Conservation (phyloP, 2,888 invertebrate genomes). For the Gastracanthus pulcherrimus region DNA sequence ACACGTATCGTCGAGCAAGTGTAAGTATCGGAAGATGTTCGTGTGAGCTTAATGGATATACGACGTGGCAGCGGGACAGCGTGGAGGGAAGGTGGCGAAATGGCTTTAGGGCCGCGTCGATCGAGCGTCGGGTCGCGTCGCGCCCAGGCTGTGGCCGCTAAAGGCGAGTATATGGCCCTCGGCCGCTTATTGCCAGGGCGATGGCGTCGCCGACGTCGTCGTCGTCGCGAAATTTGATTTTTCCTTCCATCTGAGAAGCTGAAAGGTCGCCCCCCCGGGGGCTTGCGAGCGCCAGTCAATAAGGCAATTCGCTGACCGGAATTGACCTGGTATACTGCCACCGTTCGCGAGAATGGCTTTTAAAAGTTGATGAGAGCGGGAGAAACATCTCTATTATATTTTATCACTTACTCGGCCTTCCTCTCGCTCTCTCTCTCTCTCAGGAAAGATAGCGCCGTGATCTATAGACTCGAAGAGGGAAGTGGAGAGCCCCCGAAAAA, state of each 20-base stretch:
- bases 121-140: constrained; percentile 21
- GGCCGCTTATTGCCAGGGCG: constrained; percentile 49
- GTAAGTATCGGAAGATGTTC: constrained; percentile 43
- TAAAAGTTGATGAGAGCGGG: constrained; percentile 40
- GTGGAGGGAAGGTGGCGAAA: constrained; percentile 14
- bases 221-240: constrained; percentile 72
- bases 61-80: too few species aligned
- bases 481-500: neutral
- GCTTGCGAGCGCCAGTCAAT: constrained; percentile 72
- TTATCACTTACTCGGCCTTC: constrained; percentile 42
- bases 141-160: neutral
- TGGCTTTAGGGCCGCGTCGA: constrained; percentile 41
- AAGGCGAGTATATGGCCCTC: constrained; percentile 31
- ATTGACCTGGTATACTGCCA: constrained; percentile 70
- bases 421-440: too few species aligned
- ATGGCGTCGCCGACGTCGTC: constrained; percentile 21
- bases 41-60: constrained; percentile 30
- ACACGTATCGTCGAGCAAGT: neutral
- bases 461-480: constrained; percentile 28
- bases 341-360: constrained; percentile 28
- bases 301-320: constrained; percentile 76
- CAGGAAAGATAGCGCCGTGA: constrained; percentile 33
- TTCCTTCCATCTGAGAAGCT: constrained; percentile 75
- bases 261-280: constrained; percentile 65
- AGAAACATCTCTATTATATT: constrained; percentile 48